Conservation (phyloP, 2,797 vertebrate genomes). For the Gymnothorax reevesii region DNA sequence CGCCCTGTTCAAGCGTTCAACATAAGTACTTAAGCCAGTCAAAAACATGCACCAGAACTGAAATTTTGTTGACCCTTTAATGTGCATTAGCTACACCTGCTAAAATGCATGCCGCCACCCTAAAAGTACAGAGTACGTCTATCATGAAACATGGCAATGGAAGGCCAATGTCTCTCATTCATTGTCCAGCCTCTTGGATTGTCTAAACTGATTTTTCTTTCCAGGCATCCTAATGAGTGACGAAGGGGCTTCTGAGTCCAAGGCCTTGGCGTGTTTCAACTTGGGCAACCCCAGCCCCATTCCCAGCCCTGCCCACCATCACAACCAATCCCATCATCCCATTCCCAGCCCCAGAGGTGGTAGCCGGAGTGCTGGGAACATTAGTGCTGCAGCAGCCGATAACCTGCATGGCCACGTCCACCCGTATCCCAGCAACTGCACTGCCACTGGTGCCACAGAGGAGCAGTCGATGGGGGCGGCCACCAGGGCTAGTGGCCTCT, state of each 20-base stretch:
- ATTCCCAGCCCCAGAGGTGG: conserved; percentile 70
- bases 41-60: background rate
- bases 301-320: conserved; percentile 64
- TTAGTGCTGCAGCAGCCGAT: conserved; percentile 72
- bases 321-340: conserved; percentile 57
- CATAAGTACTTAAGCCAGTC: no score
- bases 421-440: conserved; percentile 48
- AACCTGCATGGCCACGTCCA: conserved; percentile 85
- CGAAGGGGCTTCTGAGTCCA: conserved; percentile 86
- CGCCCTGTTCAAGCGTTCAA: no score
- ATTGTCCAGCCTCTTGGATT: background rate
- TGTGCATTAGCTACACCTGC: background rate
- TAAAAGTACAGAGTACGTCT: background rate
- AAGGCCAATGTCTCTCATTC: background rate
- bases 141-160: background rate
- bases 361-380: conserved; percentile 73
- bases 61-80: background rate
- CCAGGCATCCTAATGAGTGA: conserved; percentile 91
- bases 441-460: conserved; percentile 16
- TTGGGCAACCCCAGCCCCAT: conserved; percentile 68
- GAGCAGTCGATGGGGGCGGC: conserved; percentile 45
- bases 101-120: background rate
- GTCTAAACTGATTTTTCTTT: background rate
- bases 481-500: conserved; percentile 70
- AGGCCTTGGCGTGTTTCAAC: conserved; percentile 75